phyloP scores from a whole-genome alignment of 2,888 invertebrate species.

The Girardia tigrina region DNA sequence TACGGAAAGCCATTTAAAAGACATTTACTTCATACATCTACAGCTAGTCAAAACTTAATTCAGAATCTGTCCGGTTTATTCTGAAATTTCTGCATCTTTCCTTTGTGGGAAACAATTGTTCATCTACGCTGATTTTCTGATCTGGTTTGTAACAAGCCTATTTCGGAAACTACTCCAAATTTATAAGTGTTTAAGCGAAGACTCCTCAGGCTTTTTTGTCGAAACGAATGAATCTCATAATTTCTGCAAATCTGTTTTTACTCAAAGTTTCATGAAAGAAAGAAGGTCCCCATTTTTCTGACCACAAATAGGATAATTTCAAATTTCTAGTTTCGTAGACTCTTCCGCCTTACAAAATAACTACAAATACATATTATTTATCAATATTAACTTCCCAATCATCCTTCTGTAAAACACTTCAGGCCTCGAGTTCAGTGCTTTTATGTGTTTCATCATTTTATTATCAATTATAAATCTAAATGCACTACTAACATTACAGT shows the following conservation, averaged over 20 bases:
- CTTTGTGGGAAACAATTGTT: neutral
- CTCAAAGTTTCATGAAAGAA: neutral
- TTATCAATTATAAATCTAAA: slow-evolving; percentile 2
- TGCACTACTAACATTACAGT: neutral
- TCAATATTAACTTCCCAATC: neutral
- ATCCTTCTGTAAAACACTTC: neutral
- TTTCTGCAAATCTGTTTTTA: slow-evolving; percentile 19
- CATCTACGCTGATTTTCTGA: neutral
- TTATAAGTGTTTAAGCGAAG: neutral
- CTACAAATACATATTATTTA: neutral
- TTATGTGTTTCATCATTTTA: slow-evolving; percentile 13
- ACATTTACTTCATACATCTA: too few relatives aligned
- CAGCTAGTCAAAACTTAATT: too few relatives aligned
- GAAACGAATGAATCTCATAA: slow-evolving; percentile 23
- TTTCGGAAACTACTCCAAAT: neutral
- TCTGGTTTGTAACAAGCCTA: slow-evolving; percentile 8
- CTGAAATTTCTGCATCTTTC: neutral
- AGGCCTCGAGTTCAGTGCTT: neutral
- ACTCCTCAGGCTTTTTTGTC: neutral
- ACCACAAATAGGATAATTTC: neutral
- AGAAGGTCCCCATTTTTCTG: neutral
- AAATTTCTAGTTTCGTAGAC: neutral
- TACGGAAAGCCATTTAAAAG: too few relatives aligned
- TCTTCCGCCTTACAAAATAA: neutral
- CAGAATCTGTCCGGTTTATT: too few relatives aligned